Evolutionary conservation across 2,888 invertebrate genomes (phyloP).

Genomic region (Drosophila gaucha): DNA sequence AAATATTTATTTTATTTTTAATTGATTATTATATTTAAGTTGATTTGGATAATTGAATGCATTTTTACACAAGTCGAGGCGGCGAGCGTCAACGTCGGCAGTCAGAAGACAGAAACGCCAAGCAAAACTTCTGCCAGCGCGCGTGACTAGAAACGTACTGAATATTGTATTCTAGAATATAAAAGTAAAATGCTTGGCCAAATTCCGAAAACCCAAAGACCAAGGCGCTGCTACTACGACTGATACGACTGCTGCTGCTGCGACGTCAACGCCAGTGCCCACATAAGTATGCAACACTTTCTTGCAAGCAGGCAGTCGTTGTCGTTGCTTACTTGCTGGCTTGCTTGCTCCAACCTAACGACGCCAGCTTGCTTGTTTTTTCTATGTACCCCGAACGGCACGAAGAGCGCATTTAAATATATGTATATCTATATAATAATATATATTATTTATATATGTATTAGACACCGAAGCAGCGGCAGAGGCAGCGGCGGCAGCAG

Average conservation of each 20-base stretch:
- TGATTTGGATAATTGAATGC: conserved; percentile 54
- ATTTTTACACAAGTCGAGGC: conserved; percentile 75
- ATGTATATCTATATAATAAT: conserved; percentile 78
- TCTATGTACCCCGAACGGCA: conserved; percentile 39
- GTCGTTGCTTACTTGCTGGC: conserved; percentile 55
- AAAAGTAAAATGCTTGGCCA: conserved; percentile 73
- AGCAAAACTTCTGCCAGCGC: conserved; percentile 81
- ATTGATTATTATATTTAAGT: conserved; percentile 33
- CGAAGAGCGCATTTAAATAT: conserved; percentile 70
- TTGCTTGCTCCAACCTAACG: conserved; percentile 64
- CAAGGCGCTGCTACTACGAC: conserved; percentile 62
- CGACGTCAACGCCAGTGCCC: conserved; percentile 68
- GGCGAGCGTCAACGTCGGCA: conserved; percentile 68
- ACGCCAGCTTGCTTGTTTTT: conserved; percentile 44
- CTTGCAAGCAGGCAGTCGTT: conserved; percentile 68
- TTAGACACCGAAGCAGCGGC: conserved; percentile 70
- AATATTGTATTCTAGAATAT: conserved; percentile 74
- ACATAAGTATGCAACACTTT: conserved; percentile 79
- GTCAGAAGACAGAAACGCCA: conserved; percentile 72
- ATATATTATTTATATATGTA: conserved; percentile 81
- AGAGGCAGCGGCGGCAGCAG: conserved; percentile 48
- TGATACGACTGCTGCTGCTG: conserved; percentile 51
- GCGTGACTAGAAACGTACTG: conserved; percentile 82
- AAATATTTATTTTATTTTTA: conserved; percentile 21
- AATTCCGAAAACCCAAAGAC: conserved; percentile 64